phyloP scores from a whole-genome alignment of 1,140 invertebrate genomes.

The Drosophila punjabiensis region DNA sequence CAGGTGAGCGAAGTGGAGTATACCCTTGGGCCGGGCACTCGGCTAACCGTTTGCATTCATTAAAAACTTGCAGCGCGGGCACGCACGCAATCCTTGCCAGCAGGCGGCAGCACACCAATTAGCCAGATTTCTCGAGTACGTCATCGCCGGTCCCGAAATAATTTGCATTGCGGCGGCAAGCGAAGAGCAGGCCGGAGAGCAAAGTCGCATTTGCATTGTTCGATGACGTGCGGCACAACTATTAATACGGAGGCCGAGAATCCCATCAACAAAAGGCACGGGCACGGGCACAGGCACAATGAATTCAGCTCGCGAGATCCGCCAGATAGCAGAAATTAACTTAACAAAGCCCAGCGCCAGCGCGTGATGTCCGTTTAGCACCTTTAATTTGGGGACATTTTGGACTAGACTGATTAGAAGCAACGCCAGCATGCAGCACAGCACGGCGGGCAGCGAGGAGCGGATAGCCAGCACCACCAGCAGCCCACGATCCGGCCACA shows the following conservation, averaged over 20 bases:
- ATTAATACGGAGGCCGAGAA: slow-evolving; percentile 43
- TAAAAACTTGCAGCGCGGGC: slow-evolving; percentile 23
- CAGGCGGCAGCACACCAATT: slow-evolving; percentile 40
- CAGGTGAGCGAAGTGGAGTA: slow-evolving; percentile 26
- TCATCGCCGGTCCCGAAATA: slow-evolving; percentile 42
- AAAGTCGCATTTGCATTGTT: slow-evolving; percentile 53
- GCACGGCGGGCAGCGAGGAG: slow-evolving; percentile 68
- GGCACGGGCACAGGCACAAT: slow-evolving; percentile 42
- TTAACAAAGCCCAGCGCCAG: slow-evolving; percentile 30
- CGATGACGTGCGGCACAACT: slow-evolving; percentile 51
- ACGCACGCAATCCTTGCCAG: slow-evolving; percentile 28
- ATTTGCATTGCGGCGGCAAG: slow-evolving; percentile 41
- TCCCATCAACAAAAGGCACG: slow-evolving; percentile 23
- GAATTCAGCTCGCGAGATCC: slow-evolving; percentile 39
- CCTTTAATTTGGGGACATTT: slow-evolving; percentile 9
- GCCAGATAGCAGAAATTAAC: slow-evolving; percentile 42
- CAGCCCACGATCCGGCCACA: slow-evolving; percentile 68
- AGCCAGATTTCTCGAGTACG: slow-evolving; percentile 44
- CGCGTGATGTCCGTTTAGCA: slow-evolving; percentile 36
- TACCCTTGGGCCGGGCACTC: slow-evolving; percentile 13
- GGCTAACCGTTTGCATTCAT: slow-evolving; percentile 34
- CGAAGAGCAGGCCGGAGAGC: slow-evolving; percentile 23
- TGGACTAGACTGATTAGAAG: neutral
- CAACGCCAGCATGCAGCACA: slow-evolving; percentile 55
- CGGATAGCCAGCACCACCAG: slow-evolving; percentile 68